phyloP scores from a whole-genome alignment of 1,140 invertebrate genomes.

The Drosophila sechellia region DNA sequence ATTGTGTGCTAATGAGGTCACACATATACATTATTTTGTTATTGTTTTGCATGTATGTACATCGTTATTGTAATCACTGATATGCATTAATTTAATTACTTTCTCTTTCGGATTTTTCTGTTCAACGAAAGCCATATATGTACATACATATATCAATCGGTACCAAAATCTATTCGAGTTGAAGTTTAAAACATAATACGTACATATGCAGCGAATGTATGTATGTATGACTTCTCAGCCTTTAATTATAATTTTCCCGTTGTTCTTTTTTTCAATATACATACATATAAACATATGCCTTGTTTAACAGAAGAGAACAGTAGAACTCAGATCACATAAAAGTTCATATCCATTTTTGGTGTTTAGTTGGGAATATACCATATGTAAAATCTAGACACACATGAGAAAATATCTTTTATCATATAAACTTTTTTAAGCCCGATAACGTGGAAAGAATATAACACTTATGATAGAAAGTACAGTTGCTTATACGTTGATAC shows the following conservation, averaged over 20 bases:
- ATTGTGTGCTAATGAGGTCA: slow-evolving; percentile 19
- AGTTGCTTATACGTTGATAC: slow-evolving; percentile 5
- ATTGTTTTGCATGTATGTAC: slow-evolving; percentile 38
- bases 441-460: slow-evolving; percentile 3
- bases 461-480: slow-evolving; percentile 6
- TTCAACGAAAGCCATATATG: slow-evolving; percentile 10
- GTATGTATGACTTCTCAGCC: background rate
- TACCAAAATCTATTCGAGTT: slow-evolving; percentile 27
- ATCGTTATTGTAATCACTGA: slow-evolving; percentile 68
- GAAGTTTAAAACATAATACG: slow-evolving; percentile 26
- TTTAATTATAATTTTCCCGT: slow-evolving; percentile 7
- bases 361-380: slow-evolving; percentile 13
- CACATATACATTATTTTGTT: slow-evolving; percentile 20
- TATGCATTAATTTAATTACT: slow-evolving; percentile 76
- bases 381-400: slow-evolving; percentile 24
- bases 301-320: slow-evolving; percentile 16
- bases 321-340: slow-evolving; percentile 34
- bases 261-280: slow-evolving; percentile 3
- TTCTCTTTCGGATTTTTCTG: slow-evolving; percentile 31
- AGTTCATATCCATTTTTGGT: slow-evolving; percentile 24
- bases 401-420: slow-evolving; percentile 25
- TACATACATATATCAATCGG: slow-evolving; percentile 20
- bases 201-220: slow-evolving; percentile 7
- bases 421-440: slow-evolving; percentile 1
- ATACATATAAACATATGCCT: slow-evolving; percentile 5